Evolutionary conservation across 2,113 vertebrate species (phyloP), one percentile per base, ranked within the genome.

Genomic region (Rhea pennata): DNA sequence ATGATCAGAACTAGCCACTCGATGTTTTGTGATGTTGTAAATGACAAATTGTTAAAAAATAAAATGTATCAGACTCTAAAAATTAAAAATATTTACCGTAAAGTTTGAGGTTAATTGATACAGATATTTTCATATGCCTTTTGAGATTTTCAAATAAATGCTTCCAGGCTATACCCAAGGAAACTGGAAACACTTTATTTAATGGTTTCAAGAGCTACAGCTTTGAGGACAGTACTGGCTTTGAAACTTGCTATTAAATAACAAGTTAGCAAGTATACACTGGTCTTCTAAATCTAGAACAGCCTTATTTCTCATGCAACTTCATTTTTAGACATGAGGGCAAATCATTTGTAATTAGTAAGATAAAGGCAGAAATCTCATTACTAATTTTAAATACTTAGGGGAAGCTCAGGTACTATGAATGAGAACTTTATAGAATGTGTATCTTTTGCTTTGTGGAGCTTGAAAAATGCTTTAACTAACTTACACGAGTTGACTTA

Each of bases 401-500:
- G 21, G 26, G 93, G 67, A 73, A 85, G 26, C 40, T 90, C 36
- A 54, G 31, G 24, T 88, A 21, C 27, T 50, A 27, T 65, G 72
- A 69, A 56, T 27, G 64, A 74, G 27, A 56, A 29, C 22, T 80
- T 92, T 84, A 24, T 21, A 66, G 36, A 76, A 44, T n/a, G 9
- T 66, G 13, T 86, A 21, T 67, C 33, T 62, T 93, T 91, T 4
- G 2, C 27, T 88, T 40, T 44, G 2, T n/a, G 48, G 76, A 78
- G 22, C 83, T 82, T 94, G 83, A 65, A 93, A 92, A 93, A 67
- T 90, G 53, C 11, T 88, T 90, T 87, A 39, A 77, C 80, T 86
- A 83, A 88, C 29, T 54, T 93, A 86, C 21, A 50, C 19, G 65
- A 86, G 15, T 26, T 93, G 53, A 17, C 73, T 90, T 92, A 82